These are phyloP conservation scores for Nycticryphes semicollaris DNA, from an alignment of 2,113 vertebrate genomes.

Conservation along the genomic window DNA sequence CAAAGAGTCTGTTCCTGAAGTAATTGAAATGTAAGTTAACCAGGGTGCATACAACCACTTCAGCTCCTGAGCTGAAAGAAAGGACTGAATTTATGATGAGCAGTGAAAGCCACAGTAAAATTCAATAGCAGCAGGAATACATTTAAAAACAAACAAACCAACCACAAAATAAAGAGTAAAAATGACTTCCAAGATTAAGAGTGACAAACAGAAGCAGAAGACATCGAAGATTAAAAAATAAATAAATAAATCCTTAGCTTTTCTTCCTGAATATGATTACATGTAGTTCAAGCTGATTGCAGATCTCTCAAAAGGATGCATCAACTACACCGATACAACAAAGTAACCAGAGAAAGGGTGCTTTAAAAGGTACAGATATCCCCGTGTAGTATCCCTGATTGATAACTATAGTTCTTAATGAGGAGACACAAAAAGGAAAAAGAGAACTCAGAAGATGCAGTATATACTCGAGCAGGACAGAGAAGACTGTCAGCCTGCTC, in stretches of 20 bases:
- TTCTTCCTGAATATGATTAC: not conserved
- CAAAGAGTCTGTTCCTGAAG: constrained; percentile 1
- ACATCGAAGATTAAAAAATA: not conserved
- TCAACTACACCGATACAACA: not conserved
- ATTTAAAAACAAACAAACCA: constrained; percentile 28
- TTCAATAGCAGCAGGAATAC: not conserved
- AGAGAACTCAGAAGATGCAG: not conserved
- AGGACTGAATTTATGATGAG: constrained; percentile 48
- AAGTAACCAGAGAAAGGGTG: not conserved
- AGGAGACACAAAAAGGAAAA: not conserved
- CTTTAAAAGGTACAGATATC: not conserved
- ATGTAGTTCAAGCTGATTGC: not conserved
- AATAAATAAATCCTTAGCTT: not conserved
- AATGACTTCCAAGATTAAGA: not conserved
- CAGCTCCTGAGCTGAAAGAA: constrained; percentile 18
- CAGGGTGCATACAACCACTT: not conserved
- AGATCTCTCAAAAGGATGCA: not conserved
- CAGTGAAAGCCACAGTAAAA: constrained; percentile 34
- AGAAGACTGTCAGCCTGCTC: not conserved
- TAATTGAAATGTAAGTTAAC: constrained; percentile 31
- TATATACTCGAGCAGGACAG: not conserved
- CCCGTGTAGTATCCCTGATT: not conserved
- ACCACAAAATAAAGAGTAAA: not conserved
- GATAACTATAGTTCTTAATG: not conserved
- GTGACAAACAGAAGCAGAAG: not conserved